Evolutionary conservation across 1,140 invertebrate genomes (phyloP).

Genomic region (Solen grandis): DNA sequence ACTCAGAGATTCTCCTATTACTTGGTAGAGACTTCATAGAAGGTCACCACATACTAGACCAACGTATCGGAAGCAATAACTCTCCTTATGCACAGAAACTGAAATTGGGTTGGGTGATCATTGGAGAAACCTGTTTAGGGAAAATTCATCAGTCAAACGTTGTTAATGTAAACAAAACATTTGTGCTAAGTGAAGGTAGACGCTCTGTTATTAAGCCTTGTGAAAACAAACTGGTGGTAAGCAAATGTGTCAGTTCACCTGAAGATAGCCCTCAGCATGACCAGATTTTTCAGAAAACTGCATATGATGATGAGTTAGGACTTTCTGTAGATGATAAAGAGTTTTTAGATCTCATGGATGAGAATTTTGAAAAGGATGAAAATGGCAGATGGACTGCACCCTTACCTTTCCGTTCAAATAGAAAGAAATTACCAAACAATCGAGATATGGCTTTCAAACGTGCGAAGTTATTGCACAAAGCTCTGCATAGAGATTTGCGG

Average conservation of each 20-base stretch:
- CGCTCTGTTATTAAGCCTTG: conserved; percentile 35
- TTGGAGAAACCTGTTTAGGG: conserved; percentile 52
- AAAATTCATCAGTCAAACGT: conserved; percentile 23
- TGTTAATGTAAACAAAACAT: conserved; percentile 42
- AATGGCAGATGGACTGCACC: not conserved
- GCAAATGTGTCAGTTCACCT: not conserved
- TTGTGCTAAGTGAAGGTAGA: conserved; percentile 34
- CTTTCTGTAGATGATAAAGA: conserved; percentile 15
- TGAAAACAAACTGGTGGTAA: conserved; percentile 1
- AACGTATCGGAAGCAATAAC: conserved; percentile 23
- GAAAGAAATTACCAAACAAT: conserved; percentile 23
- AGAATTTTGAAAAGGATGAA: conserved; percentile 9
- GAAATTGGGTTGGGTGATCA: conserved; percentile 41
- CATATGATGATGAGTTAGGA: too few relatives aligned
- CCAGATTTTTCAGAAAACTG: conserved; percentile 2
- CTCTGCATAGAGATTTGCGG: not conserved
- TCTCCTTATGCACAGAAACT: conserved; percentile 55
- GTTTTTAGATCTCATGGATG: conserved; percentile 8
- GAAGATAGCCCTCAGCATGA: not conserved
- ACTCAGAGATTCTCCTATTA: conserved; percentile 23
- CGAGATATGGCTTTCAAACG: conserved; percentile 3
- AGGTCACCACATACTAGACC: conserved; percentile 49
- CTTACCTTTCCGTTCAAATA: not conserved
- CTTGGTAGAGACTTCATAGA: conserved; percentile 53
- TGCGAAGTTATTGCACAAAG: not conserved